Base-by-base conservation (phyloP, 37 sponge, comb jelly and placozoan genomes). In the Theonella swinhoei region DNA sequence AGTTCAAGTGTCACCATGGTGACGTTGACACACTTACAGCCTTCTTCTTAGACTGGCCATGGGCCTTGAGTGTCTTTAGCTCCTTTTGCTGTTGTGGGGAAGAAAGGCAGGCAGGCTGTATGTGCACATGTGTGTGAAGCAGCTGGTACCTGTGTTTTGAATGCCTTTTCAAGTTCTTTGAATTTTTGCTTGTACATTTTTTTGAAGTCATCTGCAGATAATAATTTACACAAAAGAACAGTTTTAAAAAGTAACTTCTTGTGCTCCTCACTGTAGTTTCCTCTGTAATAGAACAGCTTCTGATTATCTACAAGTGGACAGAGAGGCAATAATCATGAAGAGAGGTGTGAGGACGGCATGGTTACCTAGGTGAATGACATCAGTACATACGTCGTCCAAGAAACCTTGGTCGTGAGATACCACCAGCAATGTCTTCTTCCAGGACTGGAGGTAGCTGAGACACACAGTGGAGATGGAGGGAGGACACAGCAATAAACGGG, bases 341-440 rank as follows among this genome's bases (percentile, higher is more conserved):
- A 73, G 64, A 4, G 9, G 83, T 65, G n/a, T n/a, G n/a, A n/a
- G n/a, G n/a, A n/a, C n/a, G n/a, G n/a, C 54, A 60, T 54, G 67
- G 70, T 74, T 42, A 83, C 97, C 94, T 36, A 99, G 80, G 47
- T 99, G 99, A 25, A 99, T 93, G 54, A 99, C 83, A 58, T 99
- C 99, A 26, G 97, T 96, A 70, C 99, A 99, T 39, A 99, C 99
- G 60, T 94, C 85, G 75, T 99, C 88, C 70, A 99, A 89, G 82
- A 99, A 99, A 78, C 94, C 93, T 70, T 99, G 99, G 92, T 99
- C 97, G 78, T 99, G 99, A 31, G 99, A 99, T 14, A 99, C 99
- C 1, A 99, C 79, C 17, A 99, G 81, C 0, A 99, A 88, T 0
- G 99, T 99, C 86, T 99, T 99, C 93, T 99, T 99, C 99, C 99